Conservation (phyloP, 2,797 vertebrate genomes). For the Buceros bicornis region DNA sequence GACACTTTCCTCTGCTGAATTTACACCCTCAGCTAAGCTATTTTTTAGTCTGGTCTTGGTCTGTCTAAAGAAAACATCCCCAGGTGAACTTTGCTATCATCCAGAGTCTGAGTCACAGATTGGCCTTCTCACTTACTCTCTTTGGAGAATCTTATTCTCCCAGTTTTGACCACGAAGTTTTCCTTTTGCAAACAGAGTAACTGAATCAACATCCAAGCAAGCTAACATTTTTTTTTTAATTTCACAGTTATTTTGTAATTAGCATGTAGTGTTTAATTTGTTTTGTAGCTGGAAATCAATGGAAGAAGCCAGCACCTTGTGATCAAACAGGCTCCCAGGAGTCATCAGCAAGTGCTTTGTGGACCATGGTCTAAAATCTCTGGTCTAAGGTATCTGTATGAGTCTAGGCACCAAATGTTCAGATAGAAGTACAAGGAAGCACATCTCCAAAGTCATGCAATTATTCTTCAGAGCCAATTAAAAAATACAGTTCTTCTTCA, state of each 20-base stretch:
- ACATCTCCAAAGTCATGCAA: constrained; percentile 38
- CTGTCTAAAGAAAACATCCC: not conserved
- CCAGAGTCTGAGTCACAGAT: not conserved
- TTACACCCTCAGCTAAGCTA: not conserved
- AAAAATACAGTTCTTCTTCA: constrained; percentile 10
- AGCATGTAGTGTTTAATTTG: not conserved
- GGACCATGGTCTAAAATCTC: not conserved
- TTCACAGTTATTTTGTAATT: not conserved
- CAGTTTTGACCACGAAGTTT: not conserved
- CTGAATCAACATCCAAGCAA: not conserved
- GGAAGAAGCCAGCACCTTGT: constrained; percentile 11
- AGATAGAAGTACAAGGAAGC: constrained; percentile 53
- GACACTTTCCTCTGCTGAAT: not conserved
- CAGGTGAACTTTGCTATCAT: not conserved
- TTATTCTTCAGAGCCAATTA: constrained; percentile 1
- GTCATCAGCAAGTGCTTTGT: not conserved
- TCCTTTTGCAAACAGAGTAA: not conserved
- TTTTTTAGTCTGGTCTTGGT: not conserved
- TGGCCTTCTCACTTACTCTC: not conserved
- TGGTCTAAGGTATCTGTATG: constrained; percentile 7
- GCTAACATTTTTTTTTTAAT: not conserved
- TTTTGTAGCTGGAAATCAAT: constrained; percentile 7
- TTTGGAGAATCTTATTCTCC: not conserved
- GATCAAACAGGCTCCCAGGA: not conserved
- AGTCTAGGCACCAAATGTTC: constrained; percentile 50